These are phyloP conservation scores for Falco novaeseelandiae DNA, from an alignment of 2,797 vertebrate genomes.

Conservation along the genomic window DNA sequence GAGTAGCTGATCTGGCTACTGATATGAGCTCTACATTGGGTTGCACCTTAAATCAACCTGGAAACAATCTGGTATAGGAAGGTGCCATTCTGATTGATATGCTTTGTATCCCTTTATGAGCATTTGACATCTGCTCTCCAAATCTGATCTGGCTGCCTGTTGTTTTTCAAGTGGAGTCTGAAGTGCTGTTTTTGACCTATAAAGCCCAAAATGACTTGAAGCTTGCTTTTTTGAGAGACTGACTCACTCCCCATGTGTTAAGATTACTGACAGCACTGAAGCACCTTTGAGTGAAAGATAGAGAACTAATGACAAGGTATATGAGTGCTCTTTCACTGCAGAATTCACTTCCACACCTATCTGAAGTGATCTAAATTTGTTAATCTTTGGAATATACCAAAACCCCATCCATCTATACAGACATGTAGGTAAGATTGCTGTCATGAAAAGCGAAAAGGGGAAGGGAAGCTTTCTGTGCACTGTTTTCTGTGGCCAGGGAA, in stretches of 20 bases:
- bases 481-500: background rate
- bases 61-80: conserved; percentile 15
- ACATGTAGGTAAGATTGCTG: background rate
- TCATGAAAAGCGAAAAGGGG: conserved; percentile 13
- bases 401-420: conserved; percentile 1
- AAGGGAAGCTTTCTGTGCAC: background rate
- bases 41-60: conserved; percentile 19
- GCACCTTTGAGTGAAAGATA: conserved; percentile 21
- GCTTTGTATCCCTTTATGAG: conserved; percentile 45
- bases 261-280: conserved; percentile 52
- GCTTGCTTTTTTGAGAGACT: conserved; percentile 44
- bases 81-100: conserved; percentile 41
- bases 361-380: conserved; percentile 48
- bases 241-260: conserved; percentile 45
- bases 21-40: background rate
- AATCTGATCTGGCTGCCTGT: conserved; percentile 51
- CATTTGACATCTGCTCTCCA: conserved; percentile 65
- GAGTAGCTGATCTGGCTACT: background rate
- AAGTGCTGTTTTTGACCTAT: conserved; percentile 62
- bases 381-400: conserved; percentile 36
- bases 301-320: conserved; percentile 46
- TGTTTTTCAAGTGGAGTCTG: conserved; percentile 58
- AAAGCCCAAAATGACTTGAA: conserved; percentile 62
- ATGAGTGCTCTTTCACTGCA: conserved; percentile 1
- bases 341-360: conserved; percentile 38